Base-by-base conservation (phyloP, 2,888 invertebrate species). In the Lacanobia wlatinum region DNA sequence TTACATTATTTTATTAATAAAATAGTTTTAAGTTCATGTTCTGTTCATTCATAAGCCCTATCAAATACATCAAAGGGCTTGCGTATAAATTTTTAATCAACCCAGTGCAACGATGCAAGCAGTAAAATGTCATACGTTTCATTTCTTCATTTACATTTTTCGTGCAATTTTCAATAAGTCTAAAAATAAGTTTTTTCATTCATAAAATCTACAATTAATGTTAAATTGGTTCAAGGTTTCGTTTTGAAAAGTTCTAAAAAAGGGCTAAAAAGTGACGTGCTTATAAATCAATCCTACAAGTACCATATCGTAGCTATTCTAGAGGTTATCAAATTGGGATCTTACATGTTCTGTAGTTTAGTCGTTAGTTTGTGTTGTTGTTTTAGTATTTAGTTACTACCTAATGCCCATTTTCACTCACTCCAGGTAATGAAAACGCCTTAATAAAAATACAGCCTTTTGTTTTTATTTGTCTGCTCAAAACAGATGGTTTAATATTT, bases 221-320 rank as follows among this genome's bases (percentile, higher is more conserved):
- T 9, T 12, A 58, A 38, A 50, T 9, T n/a, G 1, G 18, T 34
- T 38, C 0, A 8, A 40, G 4, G 34, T n/a, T 50, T 21, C 7
- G 10, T 34, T 14, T 63, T 7, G n/a, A 12, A 58, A 46, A 52
- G 9, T 14, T n/a, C 0, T 7, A 40, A 48, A 28, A 34, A 50
- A 14, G 21, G 1, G 18, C 34, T 10, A 56, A 62, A 52, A 63
- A 84, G 87, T 89, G 89, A 85, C 78, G 84, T 94, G 94, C 92
- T 94, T 94, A 92, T 91, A 88, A 90, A 84, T 85, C 83, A 86
- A 83, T 80, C 87, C 83, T 64, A 69, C 73, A 72, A 73, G 84
- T 89, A 87, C 95, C 95, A 95, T 95, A 95, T 95, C 95, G 94
- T 95, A 94, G 94, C 94, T 94, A 92, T 91, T 81, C 46, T 85